Conservation (phyloP, 2,797 vertebrate species). For the Gallinago solitaria region DNA sequence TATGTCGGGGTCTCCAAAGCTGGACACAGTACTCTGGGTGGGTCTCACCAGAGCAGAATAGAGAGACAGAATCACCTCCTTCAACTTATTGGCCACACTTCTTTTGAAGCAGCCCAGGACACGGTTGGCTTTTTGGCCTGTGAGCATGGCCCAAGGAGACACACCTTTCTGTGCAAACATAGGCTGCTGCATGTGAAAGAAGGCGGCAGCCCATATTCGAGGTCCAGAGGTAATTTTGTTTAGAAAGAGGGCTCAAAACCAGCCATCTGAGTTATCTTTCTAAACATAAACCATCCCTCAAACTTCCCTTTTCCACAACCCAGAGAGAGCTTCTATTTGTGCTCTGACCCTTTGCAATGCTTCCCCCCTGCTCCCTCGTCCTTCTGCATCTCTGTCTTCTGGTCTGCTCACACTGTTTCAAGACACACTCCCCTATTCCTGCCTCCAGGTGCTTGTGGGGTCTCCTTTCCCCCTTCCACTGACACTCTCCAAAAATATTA, state of each 20-base stretch:
- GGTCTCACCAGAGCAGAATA: background rate
- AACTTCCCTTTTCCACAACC: background rate
- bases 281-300: background rate
- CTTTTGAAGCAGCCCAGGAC: background rate
- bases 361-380: background rate
- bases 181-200: background rate
- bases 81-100: background rate
- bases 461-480: background rate
- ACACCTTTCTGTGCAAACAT: background rate
- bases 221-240: background rate
- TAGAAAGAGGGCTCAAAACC: background rate
- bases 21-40: background rate
- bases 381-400: background rate
- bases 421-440: background rate
- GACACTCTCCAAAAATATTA: background rate
- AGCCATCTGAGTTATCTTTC: background rate
- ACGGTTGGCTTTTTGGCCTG: background rate
- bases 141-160: background rate
- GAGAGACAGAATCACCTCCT: background rate
- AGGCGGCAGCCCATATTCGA: background rate
- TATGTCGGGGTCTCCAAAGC: background rate
- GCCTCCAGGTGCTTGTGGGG: background rate
- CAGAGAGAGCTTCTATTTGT: background rate
- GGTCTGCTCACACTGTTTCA: background rate
- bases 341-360: background rate